Conservation (phyloP, 2,797 vertebrate species). For the Microctenopoma stevenorrisi region DNA sequence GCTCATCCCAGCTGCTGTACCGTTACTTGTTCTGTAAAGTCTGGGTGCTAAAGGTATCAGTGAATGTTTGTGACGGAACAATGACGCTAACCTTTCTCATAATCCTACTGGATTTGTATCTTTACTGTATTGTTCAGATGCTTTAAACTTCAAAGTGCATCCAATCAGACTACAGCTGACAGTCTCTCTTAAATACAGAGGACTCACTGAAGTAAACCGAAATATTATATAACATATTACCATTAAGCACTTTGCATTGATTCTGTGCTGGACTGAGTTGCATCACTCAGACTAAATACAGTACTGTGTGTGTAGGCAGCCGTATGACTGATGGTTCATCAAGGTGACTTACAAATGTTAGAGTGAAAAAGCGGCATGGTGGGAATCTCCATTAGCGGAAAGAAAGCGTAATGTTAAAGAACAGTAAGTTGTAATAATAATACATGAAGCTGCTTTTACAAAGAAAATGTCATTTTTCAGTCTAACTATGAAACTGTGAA, state of each 20-base stretch:
- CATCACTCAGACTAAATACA: constrained; percentile 10
- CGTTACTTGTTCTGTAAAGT: not conserved
- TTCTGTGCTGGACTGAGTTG: constrained; percentile 11
- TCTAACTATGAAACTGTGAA: constrained; percentile 11
- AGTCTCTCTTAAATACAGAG: not conserved
- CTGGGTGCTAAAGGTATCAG: not conserved
- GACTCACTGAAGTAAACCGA: not conserved
- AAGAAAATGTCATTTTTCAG: constrained; percentile 28
- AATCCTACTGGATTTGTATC: not conserved
- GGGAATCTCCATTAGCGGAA: constrained; percentile 28
- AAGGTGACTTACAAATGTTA: constrained; percentile 46
- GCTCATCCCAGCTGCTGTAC: not conserved
- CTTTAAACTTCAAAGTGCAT: not conserved
- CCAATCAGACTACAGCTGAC: not conserved
- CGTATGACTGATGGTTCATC: constrained; percentile 38
- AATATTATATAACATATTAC: not conserved
- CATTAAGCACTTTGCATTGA: not conserved
- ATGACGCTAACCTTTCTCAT: not conserved
- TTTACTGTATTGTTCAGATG: not conserved
- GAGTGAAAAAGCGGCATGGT: constrained; percentile 21
- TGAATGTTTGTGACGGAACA: not conserved
- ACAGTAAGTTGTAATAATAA: too few species aligned
- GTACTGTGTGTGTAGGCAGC: constrained; percentile 20
- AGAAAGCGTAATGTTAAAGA: constrained; percentile 10
- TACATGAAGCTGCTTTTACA: not conserved